A percentile compares a stretch with the other conserved stretches of the same genome.
Evolutionary conservation across 2,888 invertebrate genomes (phyloP).

Genomic region (Allygus modestus): DNA sequence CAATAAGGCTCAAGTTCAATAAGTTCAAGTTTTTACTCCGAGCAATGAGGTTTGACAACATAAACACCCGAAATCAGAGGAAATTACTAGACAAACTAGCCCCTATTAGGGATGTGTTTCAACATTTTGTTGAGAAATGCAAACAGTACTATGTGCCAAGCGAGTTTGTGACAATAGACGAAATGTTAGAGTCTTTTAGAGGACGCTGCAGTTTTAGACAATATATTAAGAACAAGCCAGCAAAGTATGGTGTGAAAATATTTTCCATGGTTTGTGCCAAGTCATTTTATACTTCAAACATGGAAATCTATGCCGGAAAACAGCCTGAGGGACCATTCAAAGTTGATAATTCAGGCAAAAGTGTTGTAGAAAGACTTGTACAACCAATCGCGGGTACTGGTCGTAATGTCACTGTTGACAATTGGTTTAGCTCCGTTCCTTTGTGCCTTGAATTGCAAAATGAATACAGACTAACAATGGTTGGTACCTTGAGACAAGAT

Average conservation of each 20-base stretch:
- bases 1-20: too few relatives aligned
- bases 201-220: slow-evolving; percentile 56
- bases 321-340: slow-evolving; percentile 70
- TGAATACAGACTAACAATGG: slow-evolving; percentile 66
- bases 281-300: slow-evolving; percentile 46
- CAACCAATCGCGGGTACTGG: slow-evolving; percentile 70
- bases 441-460: slow-evolving; percentile 68
- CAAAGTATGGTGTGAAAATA: slow-evolving; percentile 63
- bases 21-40: slow-evolving; percentile 59
- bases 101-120: slow-evolving; percentile 55
- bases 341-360: slow-evolving; percentile 69
- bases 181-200: slow-evolving; percentile 63
- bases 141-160: slow-evolving; percentile 45
- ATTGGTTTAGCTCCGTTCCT: slow-evolving; percentile 71
- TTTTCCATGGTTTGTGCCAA: slow-evolving; percentile 48
- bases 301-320: slow-evolving; percentile 66
- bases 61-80: slow-evolving; percentile 48
- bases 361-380: slow-evolving; percentile 69
- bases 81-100: slow-evolving; percentile 53
- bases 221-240: slow-evolving; percentile 59
- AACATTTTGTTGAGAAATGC: slow-evolving; percentile 52
- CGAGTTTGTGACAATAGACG: slow-evolving; percentile 63
- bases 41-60: slow-evolving; percentile 58
- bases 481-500: slow-evolving; percentile 69
- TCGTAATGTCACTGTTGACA: slow-evolving; percentile 70